Base-by-base conservation (phyloP, 1,140 invertebrate species). In the Trypoxylus dichotomus region DNA sequence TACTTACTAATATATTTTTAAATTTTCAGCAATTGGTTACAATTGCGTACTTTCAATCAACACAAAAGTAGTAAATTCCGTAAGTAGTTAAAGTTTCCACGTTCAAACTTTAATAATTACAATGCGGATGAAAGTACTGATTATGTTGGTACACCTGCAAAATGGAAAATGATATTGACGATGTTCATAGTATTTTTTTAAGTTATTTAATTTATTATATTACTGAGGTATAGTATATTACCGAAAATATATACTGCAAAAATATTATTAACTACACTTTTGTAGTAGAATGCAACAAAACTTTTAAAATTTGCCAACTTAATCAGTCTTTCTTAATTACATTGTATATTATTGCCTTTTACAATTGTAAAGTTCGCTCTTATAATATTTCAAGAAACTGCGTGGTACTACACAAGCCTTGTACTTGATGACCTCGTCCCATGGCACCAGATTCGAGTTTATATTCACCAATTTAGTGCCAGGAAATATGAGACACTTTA, bases 391-490 rank as follows among this genome's bases (percentile, higher is more conserved):
- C 85, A 84, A 94, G 92, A 93, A 94, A 88, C 88, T 95, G 1
- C 90, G 94, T 76, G 96, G 95, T 15, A 92, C 92, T 21, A 95
- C 95, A 0, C 96, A 98, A 86, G 95, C 97, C 0, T 87, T 99
- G 10, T 93, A 97, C 85, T 90, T 99, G 72, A 87, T 99, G 77
- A 95, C 96, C 19, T 93, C 94, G 71, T 94, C 91, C 80, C 92
- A 91, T 82, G 93, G 91, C 78, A 95, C 94, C 13, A 90, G 95
- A 84, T 99, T 98, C 85, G 98, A 99, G 88, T 99, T 99, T 85
- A 93, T 99, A 79, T 99, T 99, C 84, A 98, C 97, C 5, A 98
- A 98, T 89, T 87, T 97, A 75, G 89, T 96, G 42, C 90, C 92
- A 13, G 95, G 94, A 83, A 94, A 93, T 85, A 91, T 93, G 37